These are phyloP conservation scores for Drosophila truncata DNA, from an alignment of 1,140 invertebrate genomes.

Conservation along the genomic window DNA sequence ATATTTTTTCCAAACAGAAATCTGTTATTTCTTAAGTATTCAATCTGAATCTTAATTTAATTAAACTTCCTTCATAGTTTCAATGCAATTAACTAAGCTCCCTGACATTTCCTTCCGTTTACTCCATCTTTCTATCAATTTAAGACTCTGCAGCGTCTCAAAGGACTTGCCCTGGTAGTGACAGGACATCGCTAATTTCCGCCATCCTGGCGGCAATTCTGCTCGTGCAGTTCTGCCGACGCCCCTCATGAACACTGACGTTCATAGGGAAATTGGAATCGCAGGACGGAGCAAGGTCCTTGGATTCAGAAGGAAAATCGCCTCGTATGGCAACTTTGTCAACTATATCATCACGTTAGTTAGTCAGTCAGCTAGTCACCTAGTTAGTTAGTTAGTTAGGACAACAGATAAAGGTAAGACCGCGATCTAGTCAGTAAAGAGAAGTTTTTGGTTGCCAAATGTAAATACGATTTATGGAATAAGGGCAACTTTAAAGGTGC, in stretches of 20 bases:
- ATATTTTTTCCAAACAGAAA: background rate
- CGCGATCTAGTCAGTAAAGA: conserved; percentile 32
- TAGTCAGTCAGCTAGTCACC: conserved; percentile 78
- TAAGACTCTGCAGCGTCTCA: conserved; percentile 45
- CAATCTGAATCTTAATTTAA: background rate
- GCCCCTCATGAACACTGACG: conserved; percentile 64
- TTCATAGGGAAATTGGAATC: conserved; percentile 4
- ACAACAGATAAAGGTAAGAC: conserved; percentile 48
- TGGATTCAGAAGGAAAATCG: conserved; percentile 13
- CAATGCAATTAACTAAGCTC: conserved; percentile 21
- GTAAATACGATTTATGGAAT: conserved; percentile 32
- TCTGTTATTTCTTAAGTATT: background rate
- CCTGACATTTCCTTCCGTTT: background rate
- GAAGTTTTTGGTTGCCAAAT: conserved; percentile 26
- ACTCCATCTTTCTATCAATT: conserved; percentile 6
- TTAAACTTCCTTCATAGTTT: background rate
- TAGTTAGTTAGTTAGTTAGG: conserved; percentile 78
- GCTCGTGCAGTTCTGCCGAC: conserved; percentile 40
- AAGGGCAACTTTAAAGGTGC: background rate
- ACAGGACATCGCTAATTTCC: conserved; percentile 61
- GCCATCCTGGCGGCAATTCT: conserved; percentile 53
- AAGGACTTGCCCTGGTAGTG: conserved; percentile 31
- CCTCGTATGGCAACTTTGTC: conserved; percentile 47
- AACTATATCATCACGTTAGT: conserved; percentile 80
- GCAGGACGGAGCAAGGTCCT: background rate